Percentiles rank a stretch among this genome's conserved stretches.
Evolutionary conservation across 2,113 vertebrate genomes (phyloP).

Genomic region (Mustela lutreola): DNA sequence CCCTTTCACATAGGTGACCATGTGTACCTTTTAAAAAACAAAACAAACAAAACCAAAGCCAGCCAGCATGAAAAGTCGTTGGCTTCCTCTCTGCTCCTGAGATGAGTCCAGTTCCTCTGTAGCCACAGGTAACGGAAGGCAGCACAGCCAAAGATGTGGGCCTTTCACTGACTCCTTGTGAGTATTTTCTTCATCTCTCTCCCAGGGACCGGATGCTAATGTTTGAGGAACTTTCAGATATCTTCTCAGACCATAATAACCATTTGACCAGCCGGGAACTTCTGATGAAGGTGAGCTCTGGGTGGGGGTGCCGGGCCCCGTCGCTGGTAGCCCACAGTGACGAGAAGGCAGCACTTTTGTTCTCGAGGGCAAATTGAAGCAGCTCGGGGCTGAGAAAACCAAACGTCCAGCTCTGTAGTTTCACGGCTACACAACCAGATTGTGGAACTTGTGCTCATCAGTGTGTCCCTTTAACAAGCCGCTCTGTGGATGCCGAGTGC

Average conservation of each 20-base stretch:
- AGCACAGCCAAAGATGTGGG: neutral
- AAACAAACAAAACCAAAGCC: neutral
- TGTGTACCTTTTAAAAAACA: neutral
- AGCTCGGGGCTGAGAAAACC: neutral
- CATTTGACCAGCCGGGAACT: conserved; percentile 96
- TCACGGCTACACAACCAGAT: neutral
- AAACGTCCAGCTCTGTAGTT: neutral
- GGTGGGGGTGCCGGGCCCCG: neutral
- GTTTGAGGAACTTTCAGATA: conserved; percentile 96
- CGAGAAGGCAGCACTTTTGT: neutral
- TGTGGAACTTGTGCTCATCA: neutral
- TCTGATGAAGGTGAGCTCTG: conserved; percentile 94
- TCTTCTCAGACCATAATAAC: conserved; percentile 97
- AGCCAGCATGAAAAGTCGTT: neutral
- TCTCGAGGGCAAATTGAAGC: neutral
- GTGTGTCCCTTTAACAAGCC: neutral
- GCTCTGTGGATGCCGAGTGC: neutral
- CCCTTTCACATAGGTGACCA: neutral
- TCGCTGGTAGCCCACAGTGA: fast-evolving
- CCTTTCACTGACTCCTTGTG: conserved; percentile 28
- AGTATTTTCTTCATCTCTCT: conserved; percentile 14
- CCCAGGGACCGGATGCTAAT: conserved; percentile 93
- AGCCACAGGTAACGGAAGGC: neutral
- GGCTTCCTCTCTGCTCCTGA: neutral
- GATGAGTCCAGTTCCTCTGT: neutral